Conservation (phyloP, 1,140 invertebrate species). For the Drosophila sturtevanti region DNA sequence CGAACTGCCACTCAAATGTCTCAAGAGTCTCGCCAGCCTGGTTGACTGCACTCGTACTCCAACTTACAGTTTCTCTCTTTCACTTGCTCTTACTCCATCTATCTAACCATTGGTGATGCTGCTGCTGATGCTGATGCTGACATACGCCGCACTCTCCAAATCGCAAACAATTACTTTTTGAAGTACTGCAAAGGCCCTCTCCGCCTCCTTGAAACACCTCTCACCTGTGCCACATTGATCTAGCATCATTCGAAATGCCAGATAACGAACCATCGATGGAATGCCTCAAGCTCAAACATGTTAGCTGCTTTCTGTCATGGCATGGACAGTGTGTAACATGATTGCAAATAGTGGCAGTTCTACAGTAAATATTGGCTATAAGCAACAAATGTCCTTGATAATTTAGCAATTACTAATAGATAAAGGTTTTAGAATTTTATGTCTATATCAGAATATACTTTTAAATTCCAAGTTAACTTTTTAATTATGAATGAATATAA, state of each 20-base stretch:
- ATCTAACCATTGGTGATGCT: background rate
- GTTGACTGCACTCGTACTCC: slow-evolving; percentile 34
- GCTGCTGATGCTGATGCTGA: slow-evolving; percentile 26
- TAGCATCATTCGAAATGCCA: slow-evolving; percentile 58
- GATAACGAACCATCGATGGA: slow-evolving; percentile 60
- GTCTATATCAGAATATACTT: no score
- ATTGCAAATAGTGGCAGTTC: slow-evolving; percentile 21
- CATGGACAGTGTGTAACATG: slow-evolving; percentile 39
- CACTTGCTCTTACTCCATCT: slow-evolving; percentile 5
- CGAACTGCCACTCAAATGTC: slow-evolving; percentile 70
- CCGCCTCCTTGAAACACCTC: slow-evolving; percentile 24
- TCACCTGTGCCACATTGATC: slow-evolving; percentile 71
- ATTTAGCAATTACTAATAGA: background rate
- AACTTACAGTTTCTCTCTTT: slow-evolving; percentile 13
- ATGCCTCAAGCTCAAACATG: slow-evolving; percentile 51
- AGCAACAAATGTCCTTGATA: background rate
- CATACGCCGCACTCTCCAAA: slow-evolving; percentile 69
- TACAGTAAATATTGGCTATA: background rate
- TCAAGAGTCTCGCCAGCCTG: slow-evolving; percentile 67
- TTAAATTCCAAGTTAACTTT: no score
- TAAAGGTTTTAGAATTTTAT: no score
- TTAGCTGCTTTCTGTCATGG: slow-evolving; percentile 37
- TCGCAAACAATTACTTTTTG: slow-evolving; percentile 81
- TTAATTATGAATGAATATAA: no score
- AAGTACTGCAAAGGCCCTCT: slow-evolving; percentile 54